Percentiles rank a stretch among this genome's conserved stretches.
These are phyloP conservation scores for Cataglyphis livida DNA, from an alignment of 2,888 invertebrate species.

Conservation along the genomic window DNA sequence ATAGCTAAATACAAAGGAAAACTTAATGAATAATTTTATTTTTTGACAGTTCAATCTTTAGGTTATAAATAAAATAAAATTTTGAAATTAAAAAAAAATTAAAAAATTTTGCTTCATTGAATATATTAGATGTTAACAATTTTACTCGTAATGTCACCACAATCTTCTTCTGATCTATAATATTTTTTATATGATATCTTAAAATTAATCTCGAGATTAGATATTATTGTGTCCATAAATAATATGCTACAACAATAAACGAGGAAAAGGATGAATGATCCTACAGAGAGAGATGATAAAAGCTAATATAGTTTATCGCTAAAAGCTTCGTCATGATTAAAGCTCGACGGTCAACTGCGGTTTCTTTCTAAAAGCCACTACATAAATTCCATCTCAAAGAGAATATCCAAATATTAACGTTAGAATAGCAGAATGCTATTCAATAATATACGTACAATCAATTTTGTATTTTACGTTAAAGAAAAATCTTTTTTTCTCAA, in stretches of 20 bases:
- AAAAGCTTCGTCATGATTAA: conserved; percentile 10
- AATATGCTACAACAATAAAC: background rate
- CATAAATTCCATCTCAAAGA: background rate
- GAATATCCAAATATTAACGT: background rate
- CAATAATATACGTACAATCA: background rate
- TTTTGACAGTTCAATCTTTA: background rate
- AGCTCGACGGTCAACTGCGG: background rate
- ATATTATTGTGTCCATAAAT: background rate
- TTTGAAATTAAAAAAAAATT: background rate
- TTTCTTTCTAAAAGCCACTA: background rate
- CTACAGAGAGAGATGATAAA: background rate
- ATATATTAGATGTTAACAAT: background rate
- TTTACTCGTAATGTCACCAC: background rate
- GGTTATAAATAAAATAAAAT: background rate
- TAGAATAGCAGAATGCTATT: background rate
- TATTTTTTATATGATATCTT: background rate
- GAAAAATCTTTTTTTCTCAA: background rate
- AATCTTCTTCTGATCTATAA: background rate
- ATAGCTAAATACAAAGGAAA: too few species aligned
- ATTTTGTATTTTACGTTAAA: background rate
- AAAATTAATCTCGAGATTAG: background rate
- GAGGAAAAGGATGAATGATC: background rate
- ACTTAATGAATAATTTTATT: background rate
- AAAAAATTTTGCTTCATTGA: background rate
- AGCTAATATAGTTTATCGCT: conserved; percentile 22